Evolutionary conservation across 2,888 invertebrate species (phyloP).

Genomic region (Polydrusus cervinus): DNA sequence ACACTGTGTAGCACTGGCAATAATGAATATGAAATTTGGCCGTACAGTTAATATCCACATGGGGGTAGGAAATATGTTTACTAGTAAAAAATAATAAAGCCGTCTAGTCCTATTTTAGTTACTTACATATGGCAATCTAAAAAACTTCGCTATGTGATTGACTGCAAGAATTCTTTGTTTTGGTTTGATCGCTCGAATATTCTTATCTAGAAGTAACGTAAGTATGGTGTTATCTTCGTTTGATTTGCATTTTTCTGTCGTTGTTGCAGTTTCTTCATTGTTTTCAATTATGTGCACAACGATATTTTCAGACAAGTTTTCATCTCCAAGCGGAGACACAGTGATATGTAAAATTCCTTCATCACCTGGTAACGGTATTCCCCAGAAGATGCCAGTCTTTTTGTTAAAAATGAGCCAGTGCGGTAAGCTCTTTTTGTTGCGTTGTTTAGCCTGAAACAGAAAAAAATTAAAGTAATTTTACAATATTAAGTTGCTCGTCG

Average conservation of each 20-base stretch:
- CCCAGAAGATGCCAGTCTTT: constrained; percentile 80
- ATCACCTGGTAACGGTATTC: constrained; percentile 81
- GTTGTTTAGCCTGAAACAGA: constrained; percentile 69
- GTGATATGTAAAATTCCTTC: constrained; percentile 79
- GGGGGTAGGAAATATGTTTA: no score
- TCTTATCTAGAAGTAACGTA: constrained; percentile 80
- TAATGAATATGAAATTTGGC: no score
- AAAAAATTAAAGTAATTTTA: constrained; percentile 10
- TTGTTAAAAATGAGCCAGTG: constrained; percentile 84
- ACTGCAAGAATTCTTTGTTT: constrained; percentile 79
- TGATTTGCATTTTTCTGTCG: constrained; percentile 61
- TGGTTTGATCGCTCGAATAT: constrained; percentile 78
- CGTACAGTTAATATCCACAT: no score
- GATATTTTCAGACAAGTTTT: constrained; percentile 78
- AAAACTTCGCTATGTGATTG: constrained; percentile 82
- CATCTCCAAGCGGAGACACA: constrained; percentile 73
- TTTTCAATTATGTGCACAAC: constrained; percentile 72
- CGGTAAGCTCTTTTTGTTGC: constrained; percentile 72
- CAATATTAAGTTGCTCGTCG: no score
- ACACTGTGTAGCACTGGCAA: no score
- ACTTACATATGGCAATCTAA: constrained; percentile 80
- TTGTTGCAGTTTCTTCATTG: constrained; percentile 70
- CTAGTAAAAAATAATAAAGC: no score
- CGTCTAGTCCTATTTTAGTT: background rate
- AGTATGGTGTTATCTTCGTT: constrained; percentile 73